phyloP scores from a whole-genome alignment of 2,113 vertebrate species.

The Antechinus stuartii region DNA sequence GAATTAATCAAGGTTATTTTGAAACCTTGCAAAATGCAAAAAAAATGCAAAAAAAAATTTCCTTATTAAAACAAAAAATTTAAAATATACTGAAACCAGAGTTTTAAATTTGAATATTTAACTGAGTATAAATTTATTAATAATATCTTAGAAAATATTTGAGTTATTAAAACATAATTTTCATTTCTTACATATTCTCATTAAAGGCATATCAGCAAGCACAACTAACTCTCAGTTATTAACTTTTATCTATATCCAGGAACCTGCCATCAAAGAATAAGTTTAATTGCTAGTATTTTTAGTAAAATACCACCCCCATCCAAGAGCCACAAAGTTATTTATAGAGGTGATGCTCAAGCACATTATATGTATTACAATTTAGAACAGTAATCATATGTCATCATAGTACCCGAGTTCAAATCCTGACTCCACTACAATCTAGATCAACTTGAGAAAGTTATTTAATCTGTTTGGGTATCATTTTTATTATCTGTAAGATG shows the following conservation, averaged over 20 bases:
- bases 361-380: not conserved
- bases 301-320: not conserved
- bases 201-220: not conserved
- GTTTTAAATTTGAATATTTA: slow-evolving; percentile 26
- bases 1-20: not conserved
- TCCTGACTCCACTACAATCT: not conserved
- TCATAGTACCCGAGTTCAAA: not conserved
- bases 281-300: not conserved
- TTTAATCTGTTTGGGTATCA: not conserved
- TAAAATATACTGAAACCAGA: not conserved
- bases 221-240: not conserved
- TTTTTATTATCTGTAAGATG: not conserved
- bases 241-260: not conserved
- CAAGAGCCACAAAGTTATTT: not conserved
- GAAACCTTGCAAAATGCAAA: too few relatives aligned
- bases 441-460: not conserved
- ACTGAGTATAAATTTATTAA: slow-evolving; percentile 4
- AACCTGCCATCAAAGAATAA: not conserved
- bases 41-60: not conserved
- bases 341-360: not conserved
- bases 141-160: slow-evolving; percentile 32
- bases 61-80: slow-evolving; percentile 18
- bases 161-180: slow-evolving; percentile 21
- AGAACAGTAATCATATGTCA: not conserved
- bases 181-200: not conserved